Conservation (phyloP, 2,888 invertebrate genomes). For the Pristionchus exspectatus region DNA sequence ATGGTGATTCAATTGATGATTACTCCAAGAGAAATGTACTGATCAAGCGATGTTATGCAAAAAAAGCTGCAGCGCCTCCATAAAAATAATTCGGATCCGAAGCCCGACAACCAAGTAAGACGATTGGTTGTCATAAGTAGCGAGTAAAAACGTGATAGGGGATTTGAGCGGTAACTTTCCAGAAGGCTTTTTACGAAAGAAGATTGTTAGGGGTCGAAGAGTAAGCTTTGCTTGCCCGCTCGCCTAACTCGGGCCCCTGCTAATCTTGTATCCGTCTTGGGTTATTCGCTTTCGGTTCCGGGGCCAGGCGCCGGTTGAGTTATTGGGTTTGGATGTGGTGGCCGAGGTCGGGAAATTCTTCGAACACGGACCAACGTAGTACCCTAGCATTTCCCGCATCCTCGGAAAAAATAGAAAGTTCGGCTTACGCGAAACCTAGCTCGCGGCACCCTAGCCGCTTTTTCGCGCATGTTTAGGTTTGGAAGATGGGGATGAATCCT, state of each 20-base stretch:
- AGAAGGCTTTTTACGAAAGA: conserved; percentile 1
- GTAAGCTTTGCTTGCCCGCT: background rate
- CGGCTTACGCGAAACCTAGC: background rate
- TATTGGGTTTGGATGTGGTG: conserved; percentile 8
- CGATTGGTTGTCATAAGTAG: background rate
- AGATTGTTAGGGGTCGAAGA: background rate
- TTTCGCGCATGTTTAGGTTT: conserved; percentile 21
- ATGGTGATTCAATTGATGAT: background rate
- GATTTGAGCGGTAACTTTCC: background rate
- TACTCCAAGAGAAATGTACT: background rate
- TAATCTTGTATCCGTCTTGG: background rate
- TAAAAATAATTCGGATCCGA: background rate
- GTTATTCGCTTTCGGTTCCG: background rate
- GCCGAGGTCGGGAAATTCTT: no score
- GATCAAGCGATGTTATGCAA: background rate
- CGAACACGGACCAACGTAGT: no score
- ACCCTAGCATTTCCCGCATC: no score
- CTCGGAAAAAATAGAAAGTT: no score
- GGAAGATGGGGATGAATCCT: background rate
- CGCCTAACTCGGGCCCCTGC: background rate
- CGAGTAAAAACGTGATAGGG: conserved; percentile 3
- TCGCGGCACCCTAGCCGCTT: background rate
- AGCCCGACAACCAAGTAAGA: background rate
- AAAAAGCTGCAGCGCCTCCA: background rate
- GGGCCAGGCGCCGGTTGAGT: background rate